Evolutionary conservation across 92 coral and sea anemone species (phyloP), one percentile per base, ranked within the genome.

Genomic region (Paramuricea clavata): DNA sequence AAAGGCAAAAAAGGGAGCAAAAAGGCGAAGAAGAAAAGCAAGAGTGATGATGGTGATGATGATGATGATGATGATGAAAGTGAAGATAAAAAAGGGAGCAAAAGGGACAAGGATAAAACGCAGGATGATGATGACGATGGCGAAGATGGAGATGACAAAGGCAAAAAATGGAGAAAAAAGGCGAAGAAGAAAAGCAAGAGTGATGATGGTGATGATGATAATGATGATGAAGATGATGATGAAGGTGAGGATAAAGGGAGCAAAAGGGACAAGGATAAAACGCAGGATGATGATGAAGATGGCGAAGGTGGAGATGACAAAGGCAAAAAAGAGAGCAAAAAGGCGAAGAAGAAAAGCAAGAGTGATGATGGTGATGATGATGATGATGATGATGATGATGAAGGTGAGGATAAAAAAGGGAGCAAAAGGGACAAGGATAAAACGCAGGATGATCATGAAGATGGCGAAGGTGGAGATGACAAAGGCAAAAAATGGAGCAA

Each of bases 121-220:
- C n/a, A 60, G 21, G 78, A 72, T 35, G 49, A 31, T 71, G 77
- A 36, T 35, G 25, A 21, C 13, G 49, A 34, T 73, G 78, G 26
- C 25, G 33, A 35, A 73, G 56, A 42, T 35, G 54, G 21, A 1
- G 52, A 73, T 19, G 54, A 34, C 12, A n/a, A 23, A 30, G 78
- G 21, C 25, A 41, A 73, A n/a, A n/a, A n/a, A n/a, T n/a, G n/a
- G n/a, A n/a, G n/a, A n/a, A n/a, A n/a, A n/a, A n/a, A n/a, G n/a
- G n/a, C n/a, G n/a, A n/a, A n/a, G n/a, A n/a, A n/a, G n/a, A n/a
- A n/a, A n/a, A n/a, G n/a, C n/a, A n/a, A n/a, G n/a, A n/a, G n/a
- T 3, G 78, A 42, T 41, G 54, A n/a, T 22, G 78, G 34, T 41
- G 50, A 15, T 31, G 50, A 22, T 36, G 42, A 33, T 19, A 49